phyloP scores from a whole-genome alignment of 2,888 invertebrate genomes.

The Calephelis perditalis region DNA sequence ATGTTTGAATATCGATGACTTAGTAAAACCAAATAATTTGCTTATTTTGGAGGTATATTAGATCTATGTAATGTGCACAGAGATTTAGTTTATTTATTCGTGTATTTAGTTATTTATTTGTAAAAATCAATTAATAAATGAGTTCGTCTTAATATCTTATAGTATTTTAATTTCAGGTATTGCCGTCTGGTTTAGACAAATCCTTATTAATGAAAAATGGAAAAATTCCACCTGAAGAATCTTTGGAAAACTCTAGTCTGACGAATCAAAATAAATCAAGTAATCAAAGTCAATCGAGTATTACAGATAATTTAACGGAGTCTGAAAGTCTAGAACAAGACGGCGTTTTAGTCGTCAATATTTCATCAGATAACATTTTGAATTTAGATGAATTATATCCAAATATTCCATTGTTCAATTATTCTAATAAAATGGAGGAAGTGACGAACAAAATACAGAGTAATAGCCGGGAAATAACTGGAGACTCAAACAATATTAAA shows the following conservation, averaged over 20 bases:
- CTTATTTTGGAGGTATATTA: too few relatives aligned
- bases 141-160: too few relatives aligned
- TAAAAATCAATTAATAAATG: too few relatives aligned
- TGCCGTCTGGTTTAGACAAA: conserved; percentile 64
- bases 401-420: conserved; percentile 56
- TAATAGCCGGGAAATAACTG: conserved; percentile 74
- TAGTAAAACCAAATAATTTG: too few relatives aligned
- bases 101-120: too few relatives aligned
- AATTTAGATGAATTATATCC: conserved; percentile 68
- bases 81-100: too few relatives aligned
- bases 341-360: conserved; percentile 67
- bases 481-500: conserved; percentile 64
- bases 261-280: conserved; percentile 45
- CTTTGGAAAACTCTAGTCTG: conserved; percentile 41
- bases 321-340: conserved; percentile 72
- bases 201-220: conserved; percentile 64
- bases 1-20: too few relatives aligned
- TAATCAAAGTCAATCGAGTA: conserved; percentile 46
- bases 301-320: conserved; percentile 63
- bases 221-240: conserved; percentile 58
- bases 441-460: conserved; percentile 75
- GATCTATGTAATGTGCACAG: too few relatives aligned
- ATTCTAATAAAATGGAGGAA: conserved; percentile 65
- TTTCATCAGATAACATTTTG: conserved; percentile 65
- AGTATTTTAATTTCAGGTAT: conserved; percentile 36